These are phyloP conservation scores for Trachelipus rathkii DNA, from an alignment of 1,140 invertebrate species.

Conservation along the genomic window DNA sequence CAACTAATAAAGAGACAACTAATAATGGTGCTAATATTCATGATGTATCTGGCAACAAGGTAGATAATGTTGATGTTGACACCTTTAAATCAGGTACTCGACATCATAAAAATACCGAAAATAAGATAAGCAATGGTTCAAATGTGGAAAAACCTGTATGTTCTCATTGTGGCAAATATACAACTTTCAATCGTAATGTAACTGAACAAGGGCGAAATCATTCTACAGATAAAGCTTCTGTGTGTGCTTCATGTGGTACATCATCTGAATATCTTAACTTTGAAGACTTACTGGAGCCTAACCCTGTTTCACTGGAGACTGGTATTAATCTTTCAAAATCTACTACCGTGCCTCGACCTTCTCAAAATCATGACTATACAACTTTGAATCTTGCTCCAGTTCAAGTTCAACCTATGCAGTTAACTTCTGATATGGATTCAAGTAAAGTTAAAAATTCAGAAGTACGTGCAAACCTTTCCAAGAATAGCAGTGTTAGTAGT, in stretches of 20 bases:
- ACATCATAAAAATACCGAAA: no score
- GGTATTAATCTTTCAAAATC: not conserved
- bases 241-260: constrained; percentile 46
- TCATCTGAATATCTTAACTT: not conserved
- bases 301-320: not conserved
- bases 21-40: not conserved
- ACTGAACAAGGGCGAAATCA: constrained; percentile 32
- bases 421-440: not conserved
- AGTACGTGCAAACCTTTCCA: not conserved
- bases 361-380: not conserved
- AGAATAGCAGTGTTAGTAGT: not conserved
- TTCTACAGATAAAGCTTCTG: constrained; percentile 47
- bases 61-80: not conserved
- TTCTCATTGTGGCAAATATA: not conserved
- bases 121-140: not conserved
- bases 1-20: not conserved
- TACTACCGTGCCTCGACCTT: not conserved
- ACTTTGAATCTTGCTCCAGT: not conserved
- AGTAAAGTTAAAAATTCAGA: no score
- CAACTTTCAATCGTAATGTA: not conserved
- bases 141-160: not conserved
- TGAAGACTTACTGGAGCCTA: not conserved
- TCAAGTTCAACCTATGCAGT: constrained; percentile 2
- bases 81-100: no score
- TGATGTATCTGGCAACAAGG: not conserved